Percentiles rank a stretch among this genome's conserved stretches.
Conservation (phyloP, 2,113 vertebrate genomes). For the Clarias batrachus region DNA sequence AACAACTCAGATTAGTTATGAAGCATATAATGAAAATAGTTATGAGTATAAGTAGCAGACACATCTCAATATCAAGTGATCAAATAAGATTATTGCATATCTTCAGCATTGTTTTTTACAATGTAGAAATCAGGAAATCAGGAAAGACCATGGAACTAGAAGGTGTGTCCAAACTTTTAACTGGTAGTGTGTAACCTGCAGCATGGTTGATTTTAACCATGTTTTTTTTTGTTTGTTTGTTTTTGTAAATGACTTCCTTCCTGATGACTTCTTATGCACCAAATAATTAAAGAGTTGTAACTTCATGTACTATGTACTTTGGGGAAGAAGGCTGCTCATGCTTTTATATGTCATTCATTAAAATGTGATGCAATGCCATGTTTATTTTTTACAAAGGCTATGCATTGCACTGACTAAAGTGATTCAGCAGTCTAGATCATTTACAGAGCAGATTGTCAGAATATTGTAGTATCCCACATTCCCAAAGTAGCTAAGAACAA, state of each 20-base stretch:
- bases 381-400: neutral
- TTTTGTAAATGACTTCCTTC: neutral
- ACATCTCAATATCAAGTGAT: too few species aligned
- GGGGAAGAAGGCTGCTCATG: neutral
- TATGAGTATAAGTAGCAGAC: too few species aligned
- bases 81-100: too few species aligned
- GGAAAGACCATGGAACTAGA: too few species aligned
- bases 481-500: neutral
- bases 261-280: neutral
- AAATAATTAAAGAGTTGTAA: neutral
- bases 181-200: neutral
- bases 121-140: too few species aligned
- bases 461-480: neutral
- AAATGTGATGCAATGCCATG: neutral
- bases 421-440: neutral
- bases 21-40: too few species aligned
- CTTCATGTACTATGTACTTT: neutral
- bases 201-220: neutral
- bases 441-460: neutral
- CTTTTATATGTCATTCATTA: neutral
- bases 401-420: neutral
- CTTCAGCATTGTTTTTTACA: too few species aligned
- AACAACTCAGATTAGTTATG: too few species aligned
- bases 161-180: too few species aligned
- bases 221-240: neutral